These are phyloP conservation scores for Leucophora obtusa DNA, from an alignment of 2,888 invertebrate species.

Conservation along the genomic window DNA sequence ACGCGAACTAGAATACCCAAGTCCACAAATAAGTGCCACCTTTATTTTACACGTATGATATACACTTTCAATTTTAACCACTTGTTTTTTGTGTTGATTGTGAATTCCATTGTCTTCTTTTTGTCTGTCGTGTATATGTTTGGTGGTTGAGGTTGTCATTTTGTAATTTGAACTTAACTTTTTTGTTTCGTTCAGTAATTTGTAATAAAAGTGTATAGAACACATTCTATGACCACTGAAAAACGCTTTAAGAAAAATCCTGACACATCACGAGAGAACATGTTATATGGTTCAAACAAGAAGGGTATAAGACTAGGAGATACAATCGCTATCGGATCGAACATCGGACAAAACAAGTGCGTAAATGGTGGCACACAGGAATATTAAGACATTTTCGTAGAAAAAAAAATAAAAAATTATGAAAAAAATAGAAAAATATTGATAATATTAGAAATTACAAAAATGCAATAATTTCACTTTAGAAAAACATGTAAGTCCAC, in stretches of 20 bases:
- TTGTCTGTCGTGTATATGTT: background rate
- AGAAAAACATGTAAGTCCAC: too few relatives aligned
- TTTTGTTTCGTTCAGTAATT: slow-evolving; percentile 32
- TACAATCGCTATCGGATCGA: too few relatives aligned
- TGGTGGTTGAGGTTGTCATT: slow-evolving; percentile 39
- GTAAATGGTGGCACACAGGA: too few relatives aligned
- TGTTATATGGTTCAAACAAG: slow-evolving; percentile 29
- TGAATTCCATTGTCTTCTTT: slow-evolving; percentile 51
- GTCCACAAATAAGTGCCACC: too few relatives aligned
- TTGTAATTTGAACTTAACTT: slow-evolving; percentile 37
- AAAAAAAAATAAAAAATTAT: too few relatives aligned
- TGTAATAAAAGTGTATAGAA: slow-evolving; percentile 47
- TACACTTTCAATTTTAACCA: slow-evolving; percentile 65
- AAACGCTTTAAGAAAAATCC: slow-evolving; percentile 69
- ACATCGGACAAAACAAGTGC: too few relatives aligned
- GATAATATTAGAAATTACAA: too few relatives aligned
- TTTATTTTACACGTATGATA: background rate
- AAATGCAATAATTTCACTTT: too few relatives aligned
- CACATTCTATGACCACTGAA: slow-evolving; percentile 39
- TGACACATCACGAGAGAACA: slow-evolving; percentile 72
- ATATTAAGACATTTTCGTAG: too few relatives aligned
- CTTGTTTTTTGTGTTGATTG: slow-evolving; percentile 8
- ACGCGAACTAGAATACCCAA: too few relatives aligned
- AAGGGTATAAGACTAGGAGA: too few relatives aligned
- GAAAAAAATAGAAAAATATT: too few relatives aligned